Conservation (phyloP, 2,797 vertebrate species). For the Anomalospiza imberbis region DNA sequence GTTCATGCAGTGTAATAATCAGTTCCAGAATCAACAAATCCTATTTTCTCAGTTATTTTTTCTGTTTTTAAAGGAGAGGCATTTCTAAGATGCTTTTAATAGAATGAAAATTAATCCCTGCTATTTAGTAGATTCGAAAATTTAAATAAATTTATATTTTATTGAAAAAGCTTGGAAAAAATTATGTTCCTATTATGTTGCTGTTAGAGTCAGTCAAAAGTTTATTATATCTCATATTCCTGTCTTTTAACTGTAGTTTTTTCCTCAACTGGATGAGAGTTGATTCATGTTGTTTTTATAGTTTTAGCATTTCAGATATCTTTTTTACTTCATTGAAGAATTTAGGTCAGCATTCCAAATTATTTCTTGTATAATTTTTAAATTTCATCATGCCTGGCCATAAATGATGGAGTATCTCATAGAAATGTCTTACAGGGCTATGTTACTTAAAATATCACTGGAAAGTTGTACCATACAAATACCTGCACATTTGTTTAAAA, state of each 20-base stretch:
- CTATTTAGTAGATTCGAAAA: not conserved
- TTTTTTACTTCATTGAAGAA: not conserved
- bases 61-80: not conserved
- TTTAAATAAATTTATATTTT: not conserved
- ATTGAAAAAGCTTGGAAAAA: not conserved
- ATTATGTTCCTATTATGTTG: not conserved
- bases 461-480: not conserved
- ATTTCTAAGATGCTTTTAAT: not conserved
- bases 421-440: not conserved
- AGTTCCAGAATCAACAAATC: constrained; percentile 10
- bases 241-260: not conserved
- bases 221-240: not conserved
- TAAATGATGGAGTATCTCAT: not conserved
- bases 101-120: not conserved
- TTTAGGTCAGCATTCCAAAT: not conserved
- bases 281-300: not conserved
- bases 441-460: not conserved
- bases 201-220: not conserved
- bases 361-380: not conserved
- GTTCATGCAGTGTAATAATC: not conserved
- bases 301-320: not conserved
- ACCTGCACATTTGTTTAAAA: not conserved
- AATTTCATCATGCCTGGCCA: not conserved
- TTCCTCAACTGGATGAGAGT: not conserved
- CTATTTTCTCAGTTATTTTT: not conserved